Evolutionary conservation across 1,140 invertebrate species (phyloP).

Genomic region (Apis mellifera): Amel_HAv3.1 CM009938.2:5602501-5603000

Average conservation of each 20-base stretch:
- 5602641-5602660: too few species aligned
- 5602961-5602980: not conserved
- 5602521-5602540: too few species aligned
- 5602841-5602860: constrained; percentile 46
- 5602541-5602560: too few species aligned
- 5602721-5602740: constrained; percentile 34
- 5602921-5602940: constrained; percentile 43
- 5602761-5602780: constrained; percentile 41
- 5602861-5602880: not conserved
- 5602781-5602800: constrained; percentile 50
- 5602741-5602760: constrained; percentile 5
- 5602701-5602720: not conserved
- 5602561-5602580: not conserved
- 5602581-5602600: not conserved
- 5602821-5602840: constrained; percentile 12
- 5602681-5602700: not conserved
- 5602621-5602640: not conserved
- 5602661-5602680: too few species aligned
- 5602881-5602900: too few species aligned
- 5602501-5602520: not conserved
- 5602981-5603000: constrained; percentile 15
- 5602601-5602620: not conserved
- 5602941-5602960: constrained; percentile 50
- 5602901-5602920: constrained; percentile 18
- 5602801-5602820: constrained; percentile 35